Base-by-base conservation (phyloP, 2,113 vertebrate genomes). In the Syngnathoides biaculeatus region DNA sequence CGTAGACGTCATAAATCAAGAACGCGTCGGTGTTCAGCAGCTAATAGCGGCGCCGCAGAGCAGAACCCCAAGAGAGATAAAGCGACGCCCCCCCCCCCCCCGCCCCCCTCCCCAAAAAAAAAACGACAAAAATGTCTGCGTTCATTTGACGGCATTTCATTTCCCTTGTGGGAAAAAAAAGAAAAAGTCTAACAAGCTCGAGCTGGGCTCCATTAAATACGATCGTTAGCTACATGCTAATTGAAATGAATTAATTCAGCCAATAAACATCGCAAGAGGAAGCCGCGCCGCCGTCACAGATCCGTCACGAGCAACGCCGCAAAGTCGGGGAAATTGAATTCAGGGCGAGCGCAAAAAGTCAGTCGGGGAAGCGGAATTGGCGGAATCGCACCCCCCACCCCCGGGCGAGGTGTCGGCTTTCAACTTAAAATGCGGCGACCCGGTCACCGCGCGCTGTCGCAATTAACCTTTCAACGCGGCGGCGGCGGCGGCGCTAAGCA, bases 381-480 rank as follows among this genome's bases (percentile, higher is more conserved):
- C 17, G 27, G 17, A 20, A 58, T 10, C 8, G 30, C 27, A 20
- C 10, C 4, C 55, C 4, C 4, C 1, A 3, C 13, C 13, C 13
- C 13, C 45, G 19, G 19, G 4, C 8, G 26, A 15, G 40, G 60
- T 22, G 64, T 80, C 65, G 74, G 69, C 84, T 81, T 85, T 87
- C 76, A 75, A 69, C 71, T 84, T 57, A 12, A 62, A 73, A 69
- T 71, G 35, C 69, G 53, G 47, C 65, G 61, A 26, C 55, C 3
- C 43, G 68, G 73, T 65, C 64, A 67, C 71, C 79, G 22, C 11
- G 66, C 71, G 15, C 68, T 19, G 64, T 79, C 75, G 83, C 83
- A 89, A 91, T 91, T 91, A 91, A 91, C 90, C 90, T 92, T 92
- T 88, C 82, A 81, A 85, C 80, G 73, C 81, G 85, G 75, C 81